Conservation (phyloP, 2,113 vertebrate species). For the Hymenochirus boettgeri region DNA sequence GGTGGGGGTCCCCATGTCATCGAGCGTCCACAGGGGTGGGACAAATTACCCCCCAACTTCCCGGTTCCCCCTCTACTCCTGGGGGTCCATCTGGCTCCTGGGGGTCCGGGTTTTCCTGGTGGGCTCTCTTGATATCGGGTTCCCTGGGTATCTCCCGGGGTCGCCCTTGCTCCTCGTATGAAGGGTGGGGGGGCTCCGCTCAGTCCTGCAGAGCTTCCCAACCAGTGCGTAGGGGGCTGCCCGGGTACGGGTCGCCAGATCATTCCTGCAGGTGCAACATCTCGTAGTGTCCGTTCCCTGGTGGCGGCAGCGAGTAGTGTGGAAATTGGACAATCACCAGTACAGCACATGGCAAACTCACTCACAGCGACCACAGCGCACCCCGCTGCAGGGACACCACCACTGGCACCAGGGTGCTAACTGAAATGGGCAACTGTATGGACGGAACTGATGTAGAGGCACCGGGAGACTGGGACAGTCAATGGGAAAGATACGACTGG, state of each 20-base stretch:
- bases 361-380: conserved; percentile 66
- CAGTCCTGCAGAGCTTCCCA: conserved; percentile 76
- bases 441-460: conserved; percentile 20
- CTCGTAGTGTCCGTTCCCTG: conserved; percentile 72
- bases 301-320: conserved; percentile 63
- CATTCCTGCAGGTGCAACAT: conserved; percentile 87
- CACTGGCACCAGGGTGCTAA: conserved; percentile 10
- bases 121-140: conserved; percentile 72
- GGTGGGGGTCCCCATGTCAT: conserved; percentile 52
- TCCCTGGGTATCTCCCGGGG: conserved; percentile 73
- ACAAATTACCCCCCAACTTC: conserved; percentile 59
- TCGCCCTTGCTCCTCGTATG: conserved; percentile 74
- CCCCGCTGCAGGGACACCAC: conserved; percentile 53
- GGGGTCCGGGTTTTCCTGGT: conserved; percentile 74
- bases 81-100: conserved; percentile 76
- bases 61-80: conserved; percentile 66
- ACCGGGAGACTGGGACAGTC: too few relatives aligned
- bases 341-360: conserved; percentile 71
- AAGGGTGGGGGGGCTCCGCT: conserved; percentile 67
- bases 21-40: conserved; percentile 58
- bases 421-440: conserved; percentile 6
- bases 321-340: conserved; percentile 68
- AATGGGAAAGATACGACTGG: too few relatives aligned
- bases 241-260: conserved; percentile 77
- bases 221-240: conserved; percentile 54